Base-by-base conservation (phyloP, 1,140 invertebrate genomes). In the Hyles vespertilio region DNA sequence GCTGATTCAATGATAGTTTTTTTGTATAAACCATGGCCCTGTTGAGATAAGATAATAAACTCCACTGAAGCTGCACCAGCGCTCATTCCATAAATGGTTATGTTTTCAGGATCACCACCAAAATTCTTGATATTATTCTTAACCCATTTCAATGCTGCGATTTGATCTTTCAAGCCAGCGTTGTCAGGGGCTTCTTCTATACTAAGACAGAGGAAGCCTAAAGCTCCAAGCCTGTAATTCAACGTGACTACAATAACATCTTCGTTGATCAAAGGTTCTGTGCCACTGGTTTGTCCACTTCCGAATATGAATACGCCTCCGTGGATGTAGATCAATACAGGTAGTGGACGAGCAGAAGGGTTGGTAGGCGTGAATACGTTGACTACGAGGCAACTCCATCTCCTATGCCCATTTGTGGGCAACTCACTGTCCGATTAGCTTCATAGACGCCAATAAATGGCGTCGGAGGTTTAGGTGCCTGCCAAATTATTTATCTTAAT, bases 11-110 rank as follows among this genome's bases (percentile, higher is more conserved):
- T 9, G 10, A 81, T 79, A 10, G 66, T 69, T 53, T 70, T 68
- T 48, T 72, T 67, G 54, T 73, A 79, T 2, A 83, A 63, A 5
- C 74, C 78, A 79, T 59, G 91, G 76, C 33, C 91, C 90, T 51
- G 90, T 86, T 49, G 71, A 4, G 80, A 81, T 36, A 81, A 32
- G 7, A 72, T 32, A n/a, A 77, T 78, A 33, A 72, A 55, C 22
- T 60, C 60, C 22, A 56, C 53, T 3, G 70, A 66, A 2, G 91
- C 90, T n/a, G 87, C 92, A 3, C 94, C 94, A 2, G 93, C 91
- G 50, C 90, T 91, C 63, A 94, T 92, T 6, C 95, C 95, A 68
- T 95, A 93, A 10, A 97, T 77, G 0, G 96, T 96, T 0, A 97
- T 91, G 63, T 91, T 91, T 2, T 92, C 73, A 0, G 92, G 91